phyloP scores from a whole-genome alignment of 2,113 vertebrate genomes.

The Grammomys dolichurus region DNA sequence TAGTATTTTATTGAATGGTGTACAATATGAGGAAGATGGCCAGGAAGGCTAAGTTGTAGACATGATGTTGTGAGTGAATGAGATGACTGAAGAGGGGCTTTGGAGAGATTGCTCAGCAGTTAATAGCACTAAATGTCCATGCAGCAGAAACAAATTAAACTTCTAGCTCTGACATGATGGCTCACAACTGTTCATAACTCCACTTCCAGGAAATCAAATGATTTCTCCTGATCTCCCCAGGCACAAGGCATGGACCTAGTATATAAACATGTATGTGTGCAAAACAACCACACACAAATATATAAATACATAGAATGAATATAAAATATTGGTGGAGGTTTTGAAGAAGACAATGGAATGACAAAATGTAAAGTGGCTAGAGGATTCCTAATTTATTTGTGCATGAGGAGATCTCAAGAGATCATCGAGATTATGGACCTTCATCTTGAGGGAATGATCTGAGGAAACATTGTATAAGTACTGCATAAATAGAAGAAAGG shows the following conservation, averaged over 20 bases:
- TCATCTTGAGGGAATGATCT: background rate
- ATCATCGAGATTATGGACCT: background rate
- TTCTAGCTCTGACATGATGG: background rate
- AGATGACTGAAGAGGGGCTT: background rate
- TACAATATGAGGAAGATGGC: background rate
- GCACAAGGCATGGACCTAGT: background rate
- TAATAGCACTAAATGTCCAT: background rate
- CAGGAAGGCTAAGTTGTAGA: background rate
- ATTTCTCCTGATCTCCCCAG: background rate
- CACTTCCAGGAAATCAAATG: background rate
- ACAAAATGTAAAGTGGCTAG: background rate
- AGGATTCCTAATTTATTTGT: background rate
- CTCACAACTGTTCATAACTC: background rate
- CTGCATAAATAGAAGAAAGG: background rate
- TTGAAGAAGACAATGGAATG: background rate
- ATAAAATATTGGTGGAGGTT: background rate
- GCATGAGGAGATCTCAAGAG: background rate
- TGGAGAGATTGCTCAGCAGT: background rate
- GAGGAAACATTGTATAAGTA: too few relatives aligned
- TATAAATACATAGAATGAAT: background rate
- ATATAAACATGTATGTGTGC: background rate
- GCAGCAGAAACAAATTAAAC: background rate
- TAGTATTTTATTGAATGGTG: background rate
- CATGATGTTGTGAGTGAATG: background rate
- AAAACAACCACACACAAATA: background rate